Evolutionary conservation across 2,113 vertebrate species (phyloP).

Genomic region (Mormyrus iriodes): DNA sequence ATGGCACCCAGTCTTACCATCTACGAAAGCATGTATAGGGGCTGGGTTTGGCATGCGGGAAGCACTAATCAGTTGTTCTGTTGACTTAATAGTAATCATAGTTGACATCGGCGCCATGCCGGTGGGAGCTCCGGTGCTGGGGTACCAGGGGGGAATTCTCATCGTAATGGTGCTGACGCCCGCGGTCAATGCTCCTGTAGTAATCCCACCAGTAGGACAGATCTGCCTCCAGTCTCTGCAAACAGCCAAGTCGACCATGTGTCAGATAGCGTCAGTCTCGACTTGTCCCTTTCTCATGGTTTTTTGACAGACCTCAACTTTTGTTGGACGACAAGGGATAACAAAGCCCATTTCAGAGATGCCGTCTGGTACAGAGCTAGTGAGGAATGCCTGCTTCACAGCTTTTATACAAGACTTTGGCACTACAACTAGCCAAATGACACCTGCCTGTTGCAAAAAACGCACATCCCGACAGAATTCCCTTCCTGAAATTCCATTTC

Average conservation of each 20-base stretch:
- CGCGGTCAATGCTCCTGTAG: constrained; percentile 64
- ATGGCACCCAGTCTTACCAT: neutral
- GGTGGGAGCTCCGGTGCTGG: constrained; percentile 55
- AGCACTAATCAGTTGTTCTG: neutral
- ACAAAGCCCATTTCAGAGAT: neutral
- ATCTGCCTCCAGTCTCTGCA: constrained; percentile 86
- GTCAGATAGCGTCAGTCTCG: neutral
- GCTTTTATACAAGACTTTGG: neutral
- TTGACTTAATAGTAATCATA: constrained; percentile 79
- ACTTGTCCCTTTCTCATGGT: neutral
- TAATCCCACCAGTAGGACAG: constrained; percentile 81
- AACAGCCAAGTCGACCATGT: neutral
- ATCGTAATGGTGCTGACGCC: constrained; percentile 83
- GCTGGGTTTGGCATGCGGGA: neutral
- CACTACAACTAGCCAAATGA: neutral
- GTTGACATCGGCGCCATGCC: constrained; percentile 81
- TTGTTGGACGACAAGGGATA: neutral
- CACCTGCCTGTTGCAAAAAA: neutral
- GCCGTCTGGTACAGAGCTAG: neutral
- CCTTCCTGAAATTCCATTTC: too few relatives aligned
- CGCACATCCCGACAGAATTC: neutral
- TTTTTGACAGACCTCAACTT: neutral
- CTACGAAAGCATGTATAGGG: neutral
- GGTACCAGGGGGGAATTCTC: constrained; percentile 78
- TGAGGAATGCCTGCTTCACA: neutral